phyloP scores from a whole-genome alignment of 1,140 invertebrate species.

The Vanessa atalanta region DNA sequence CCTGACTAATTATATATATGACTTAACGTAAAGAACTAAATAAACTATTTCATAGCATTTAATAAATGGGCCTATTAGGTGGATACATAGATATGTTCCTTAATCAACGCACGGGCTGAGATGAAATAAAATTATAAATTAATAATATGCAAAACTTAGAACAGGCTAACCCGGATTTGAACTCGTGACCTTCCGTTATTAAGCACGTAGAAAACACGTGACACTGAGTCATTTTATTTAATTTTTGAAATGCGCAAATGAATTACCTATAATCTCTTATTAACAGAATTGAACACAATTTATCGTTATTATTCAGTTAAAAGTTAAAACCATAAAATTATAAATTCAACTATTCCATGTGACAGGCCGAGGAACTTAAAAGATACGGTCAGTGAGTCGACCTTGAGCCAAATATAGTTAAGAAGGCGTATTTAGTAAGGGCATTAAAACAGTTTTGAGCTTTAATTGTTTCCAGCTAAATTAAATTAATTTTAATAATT shows the following conservation, averaged over 20 bases:
- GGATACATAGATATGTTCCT: no score
- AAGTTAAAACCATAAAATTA: not conserved
- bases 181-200: no score
- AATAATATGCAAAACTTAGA: no score
- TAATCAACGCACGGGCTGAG: no score
- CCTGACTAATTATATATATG: no score
- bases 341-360: conserved; percentile 3
- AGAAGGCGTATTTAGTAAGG: conserved; percentile 21
- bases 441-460: not conserved
- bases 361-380: conserved; percentile 10
- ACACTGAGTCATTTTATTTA: not conserved
- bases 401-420: conserved; percentile 28
- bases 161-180: no score
- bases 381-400: conserved; percentile 11
- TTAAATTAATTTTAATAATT: not conserved
- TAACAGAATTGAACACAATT: not conserved
- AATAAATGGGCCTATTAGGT: no score
- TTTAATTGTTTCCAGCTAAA: not conserved
- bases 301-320: not conserved
- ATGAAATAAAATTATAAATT: no score
- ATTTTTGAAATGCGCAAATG: not conserved
- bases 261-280: not conserved
- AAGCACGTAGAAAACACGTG: not conserved
- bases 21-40: no score
- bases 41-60: no score